A percentile compares a stretch with the other conserved stretches of the same genome.
These are phyloP conservation scores for Achatina immaculata DNA, from an alignment of 1,140 invertebrate genomes.

Conservation along the genomic window DNA sequence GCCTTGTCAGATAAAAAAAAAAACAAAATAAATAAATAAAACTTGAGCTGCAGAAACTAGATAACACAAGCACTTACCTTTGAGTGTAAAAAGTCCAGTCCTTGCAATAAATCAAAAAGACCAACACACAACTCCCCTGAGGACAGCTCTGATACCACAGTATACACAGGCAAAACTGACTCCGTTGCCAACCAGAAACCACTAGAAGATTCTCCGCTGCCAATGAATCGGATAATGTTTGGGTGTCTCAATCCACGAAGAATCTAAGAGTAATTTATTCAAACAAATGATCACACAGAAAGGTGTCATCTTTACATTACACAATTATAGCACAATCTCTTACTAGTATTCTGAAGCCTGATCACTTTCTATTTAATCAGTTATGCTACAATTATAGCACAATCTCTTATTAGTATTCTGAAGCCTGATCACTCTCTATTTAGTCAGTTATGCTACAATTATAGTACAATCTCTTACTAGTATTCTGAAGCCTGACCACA, in stretches of 20 bases:
- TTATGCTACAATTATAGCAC: not conserved
- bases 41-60: too few relatives aligned
- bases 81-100: slow-evolving; percentile 61
- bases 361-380: not conserved
- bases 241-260: slow-evolving; percentile 58
- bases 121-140: slow-evolving; percentile 58
- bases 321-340: not conserved
- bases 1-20: too few relatives aligned
- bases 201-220: slow-evolving; percentile 44
- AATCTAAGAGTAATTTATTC: slow-evolving; percentile 47
- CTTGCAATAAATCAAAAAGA: slow-evolving; percentile 58
- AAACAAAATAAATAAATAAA: too few relatives aligned
- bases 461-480: not conserved
- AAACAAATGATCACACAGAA: not conserved
- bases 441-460: not conserved
- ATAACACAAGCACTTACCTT: slow-evolving; percentile 47
- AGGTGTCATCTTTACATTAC: not conserved
- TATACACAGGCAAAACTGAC: slow-evolving; percentile 54
- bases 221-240: slow-evolving; percentile 53
- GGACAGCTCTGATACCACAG: slow-evolving; percentile 44
- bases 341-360: not conserved
- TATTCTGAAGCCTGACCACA: not conserved
- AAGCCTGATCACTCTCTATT: not conserved
- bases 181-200: slow-evolving; percentile 59
- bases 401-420: not conserved